phyloP scores from a whole-genome alignment of 1,140 invertebrate species.

The Habropoda laboriosa region DNA sequence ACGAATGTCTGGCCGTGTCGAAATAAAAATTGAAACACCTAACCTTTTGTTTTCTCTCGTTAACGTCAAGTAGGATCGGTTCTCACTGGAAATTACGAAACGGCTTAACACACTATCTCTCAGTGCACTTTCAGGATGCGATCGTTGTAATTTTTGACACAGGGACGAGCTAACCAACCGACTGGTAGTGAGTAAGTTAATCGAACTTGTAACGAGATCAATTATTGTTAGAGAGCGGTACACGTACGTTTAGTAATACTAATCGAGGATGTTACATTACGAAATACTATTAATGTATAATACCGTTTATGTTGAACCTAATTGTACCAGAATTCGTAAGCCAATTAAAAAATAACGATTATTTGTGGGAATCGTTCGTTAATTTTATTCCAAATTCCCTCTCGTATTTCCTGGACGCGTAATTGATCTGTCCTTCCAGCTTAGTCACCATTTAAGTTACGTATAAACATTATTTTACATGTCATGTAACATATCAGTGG shows the following conservation, averaged over 20 bases:
- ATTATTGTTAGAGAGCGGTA: slow-evolving; percentile 65
- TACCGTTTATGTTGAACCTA: slow-evolving; percentile 66
- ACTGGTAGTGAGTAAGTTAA: slow-evolving; percentile 64
- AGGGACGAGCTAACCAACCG: slow-evolving; percentile 37
- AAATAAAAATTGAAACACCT: too few species aligned
- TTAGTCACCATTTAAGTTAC: too few species aligned
- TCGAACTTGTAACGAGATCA: slow-evolving; percentile 62
- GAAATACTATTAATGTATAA: slow-evolving; percentile 68
- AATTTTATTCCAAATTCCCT: background rate
- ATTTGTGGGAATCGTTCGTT: slow-evolving; percentile 54
- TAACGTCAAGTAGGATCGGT: background rate
- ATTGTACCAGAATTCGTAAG: slow-evolving; percentile 72
- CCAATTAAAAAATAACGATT: slow-evolving; percentile 66
- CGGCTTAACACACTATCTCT: background rate
- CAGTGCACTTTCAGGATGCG: background rate
- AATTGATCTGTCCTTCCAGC: too few species aligned
- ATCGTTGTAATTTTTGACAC: slow-evolving; percentile 23
- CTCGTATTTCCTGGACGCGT: background rate
- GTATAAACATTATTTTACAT: too few species aligned
- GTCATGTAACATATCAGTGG: too few species aligned
- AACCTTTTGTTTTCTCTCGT: background rate
- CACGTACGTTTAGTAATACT: slow-evolving; percentile 60
- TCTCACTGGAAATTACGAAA: background rate
- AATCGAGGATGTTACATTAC: slow-evolving; percentile 66
- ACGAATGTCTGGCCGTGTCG: too few species aligned